A percentile compares a stretch with the other conserved stretches of the same genome.
Evolutionary conservation across 2,797 vertebrate species (phyloP).

Genomic region (Eulemur rubriventer): DNA sequence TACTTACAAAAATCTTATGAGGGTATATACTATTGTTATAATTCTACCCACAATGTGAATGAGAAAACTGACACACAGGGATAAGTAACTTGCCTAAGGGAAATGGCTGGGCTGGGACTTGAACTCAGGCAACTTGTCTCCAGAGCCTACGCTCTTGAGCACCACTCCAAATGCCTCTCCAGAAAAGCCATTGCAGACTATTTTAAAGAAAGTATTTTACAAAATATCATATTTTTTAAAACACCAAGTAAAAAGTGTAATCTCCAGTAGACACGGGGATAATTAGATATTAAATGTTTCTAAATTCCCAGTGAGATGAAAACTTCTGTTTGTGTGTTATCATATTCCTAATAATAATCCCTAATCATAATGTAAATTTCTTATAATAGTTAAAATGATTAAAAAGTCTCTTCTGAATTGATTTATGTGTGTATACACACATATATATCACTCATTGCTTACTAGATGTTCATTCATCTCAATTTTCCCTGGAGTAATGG

Average conservation of each 20-base stretch:
- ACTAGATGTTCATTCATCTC: conserved; percentile 67
- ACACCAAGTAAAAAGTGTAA: neutral
- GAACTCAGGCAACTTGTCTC: neutral
- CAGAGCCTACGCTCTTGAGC: neutral
- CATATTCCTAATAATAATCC: conserved; percentile 35
- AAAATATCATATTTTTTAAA: conserved; percentile 21
- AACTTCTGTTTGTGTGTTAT: conserved; percentile 50
- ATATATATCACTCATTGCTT: conserved; percentile 57
- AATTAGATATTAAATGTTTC: conserved; percentile 27
- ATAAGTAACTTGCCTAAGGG: conserved; percentile 7
- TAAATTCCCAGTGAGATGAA: conserved; percentile 58
- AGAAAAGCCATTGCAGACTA: neutral
- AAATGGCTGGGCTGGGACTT: neutral
- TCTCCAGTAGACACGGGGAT: neutral
- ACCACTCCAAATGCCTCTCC: neutral
- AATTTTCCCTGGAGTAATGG: conserved; percentile 55
- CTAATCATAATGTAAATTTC: conserved; percentile 61
- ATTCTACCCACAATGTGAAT: neutral
- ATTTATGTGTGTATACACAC: conserved; percentile 57
- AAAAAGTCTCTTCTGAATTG: conserved; percentile 60
- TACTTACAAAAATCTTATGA: neutral
- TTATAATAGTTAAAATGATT: conserved; percentile 63
- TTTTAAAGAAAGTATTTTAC: conserved; percentile 3
- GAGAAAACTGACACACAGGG: neutral
- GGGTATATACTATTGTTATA: neutral